phyloP scores from a whole-genome alignment of 1,140 invertebrate species.

The Zaprionus africanus region DNA sequence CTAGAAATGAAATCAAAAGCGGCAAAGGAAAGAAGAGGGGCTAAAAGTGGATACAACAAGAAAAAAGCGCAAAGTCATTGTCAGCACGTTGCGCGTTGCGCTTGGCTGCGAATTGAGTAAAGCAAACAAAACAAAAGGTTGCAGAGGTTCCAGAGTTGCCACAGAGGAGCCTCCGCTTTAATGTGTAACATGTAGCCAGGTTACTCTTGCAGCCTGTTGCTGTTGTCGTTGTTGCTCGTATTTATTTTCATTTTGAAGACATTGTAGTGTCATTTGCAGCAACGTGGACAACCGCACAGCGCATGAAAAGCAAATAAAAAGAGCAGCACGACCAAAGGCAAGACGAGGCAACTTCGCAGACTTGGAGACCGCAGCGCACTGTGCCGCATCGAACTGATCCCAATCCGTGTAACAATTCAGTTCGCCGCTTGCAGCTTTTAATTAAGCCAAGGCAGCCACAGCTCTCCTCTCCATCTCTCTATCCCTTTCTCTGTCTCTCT shows the following conservation, averaged over 20 bases:
- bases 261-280: constrained; percentile 81
- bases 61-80: constrained; percentile 79
- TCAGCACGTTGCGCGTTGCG: constrained; percentile 76
- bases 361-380: constrained; percentile 31
- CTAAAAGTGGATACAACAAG: constrained; percentile 45
- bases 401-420: constrained; percentile 77
- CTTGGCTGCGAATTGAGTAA: constrained; percentile 77
- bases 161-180: constrained; percentile 54
- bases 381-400: constrained; percentile 34
- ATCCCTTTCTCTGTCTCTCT: neutral
- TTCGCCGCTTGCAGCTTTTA: constrained; percentile 71
- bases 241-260: constrained; percentile 81
- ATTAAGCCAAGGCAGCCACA: constrained; percentile 64
- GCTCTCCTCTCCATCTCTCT: neutral
- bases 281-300: constrained; percentile 58
- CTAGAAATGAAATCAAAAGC: constrained; percentile 33
- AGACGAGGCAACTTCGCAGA: neutral
- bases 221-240: constrained; percentile 53
- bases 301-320: constrained; percentile 77
- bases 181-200: constrained; percentile 79
- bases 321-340: constrained; percentile 35
- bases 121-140: constrained; percentile 69
- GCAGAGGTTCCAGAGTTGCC: constrained; percentile 12
- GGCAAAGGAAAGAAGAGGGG: constrained; percentile 25
- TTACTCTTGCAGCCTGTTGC: constrained; percentile 33